These are phyloP conservation scores for Therioaphis trifolii DNA, from an alignment of 2,888 invertebrate species.

Conservation along the genomic window DNA sequence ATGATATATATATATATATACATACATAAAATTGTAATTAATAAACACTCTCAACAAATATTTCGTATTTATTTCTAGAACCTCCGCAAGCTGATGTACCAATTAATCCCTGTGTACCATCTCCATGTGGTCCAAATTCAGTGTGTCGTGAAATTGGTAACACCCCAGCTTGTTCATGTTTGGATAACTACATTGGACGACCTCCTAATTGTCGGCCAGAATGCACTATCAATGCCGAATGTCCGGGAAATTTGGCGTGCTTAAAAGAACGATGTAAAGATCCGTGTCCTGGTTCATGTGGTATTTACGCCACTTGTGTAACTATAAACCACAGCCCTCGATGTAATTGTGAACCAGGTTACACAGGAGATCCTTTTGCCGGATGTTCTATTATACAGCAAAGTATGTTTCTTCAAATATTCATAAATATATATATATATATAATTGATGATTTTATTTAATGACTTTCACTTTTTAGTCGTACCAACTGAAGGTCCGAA, in stretches of 20 bases:
- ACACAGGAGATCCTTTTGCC: slow-evolving; percentile 86
- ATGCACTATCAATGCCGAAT: slow-evolving; percentile 86
- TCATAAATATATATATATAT: neutral
- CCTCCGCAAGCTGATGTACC: slow-evolving; percentile 70
- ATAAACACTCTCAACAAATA: neutral
- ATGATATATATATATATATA: too few species aligned
- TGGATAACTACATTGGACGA: slow-evolving; percentile 82
- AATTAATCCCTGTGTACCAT: slow-evolving; percentile 82
- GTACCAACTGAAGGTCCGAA: slow-evolving; percentile 75
- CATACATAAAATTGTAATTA: too few species aligned
- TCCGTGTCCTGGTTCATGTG: slow-evolving; percentile 88
- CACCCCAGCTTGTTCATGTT: slow-evolving; percentile 83
- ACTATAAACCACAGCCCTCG: slow-evolving; percentile 86
- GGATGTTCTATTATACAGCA: slow-evolving; percentile 73
- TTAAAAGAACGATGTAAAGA: slow-evolving; percentile 83
- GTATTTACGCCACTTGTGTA: slow-evolving; percentile 80
- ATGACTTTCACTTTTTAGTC: slow-evolving; percentile 69
- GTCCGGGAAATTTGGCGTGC: slow-evolving; percentile 85
- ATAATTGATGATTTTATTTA: slow-evolving; percentile 19
- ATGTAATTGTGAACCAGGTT: slow-evolving; percentile 83
- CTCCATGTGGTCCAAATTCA: slow-evolving; percentile 87
- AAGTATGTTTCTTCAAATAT: slow-evolving; percentile 11
- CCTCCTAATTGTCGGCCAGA: slow-evolving; percentile 88
- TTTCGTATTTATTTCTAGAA: slow-evolving; percentile 70
- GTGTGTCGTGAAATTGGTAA: slow-evolving; percentile 82